Evolutionary conservation across 1,140 invertebrate genomes (phyloP).

Genomic region (Campoletis sonorensis): DNA sequence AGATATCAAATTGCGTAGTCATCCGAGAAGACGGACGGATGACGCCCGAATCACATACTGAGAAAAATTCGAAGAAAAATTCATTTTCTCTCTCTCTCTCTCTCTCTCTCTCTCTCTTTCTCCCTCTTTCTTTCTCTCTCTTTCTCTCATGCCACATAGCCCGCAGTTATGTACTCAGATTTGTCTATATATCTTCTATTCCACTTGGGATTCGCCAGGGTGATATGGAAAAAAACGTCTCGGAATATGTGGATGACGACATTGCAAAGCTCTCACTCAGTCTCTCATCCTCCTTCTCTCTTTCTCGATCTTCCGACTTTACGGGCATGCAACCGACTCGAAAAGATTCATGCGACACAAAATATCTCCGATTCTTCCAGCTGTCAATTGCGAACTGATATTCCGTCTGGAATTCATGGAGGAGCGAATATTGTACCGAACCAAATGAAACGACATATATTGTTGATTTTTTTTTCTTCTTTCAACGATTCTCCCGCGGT

Average conservation of each 20-base stretch:
- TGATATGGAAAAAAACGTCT: slow-evolving; percentile 36
- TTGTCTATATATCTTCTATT: slow-evolving; percentile 30
- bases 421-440: neutral
- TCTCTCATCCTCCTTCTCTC: slow-evolving; percentile 20
- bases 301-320: slow-evolving; percentile 17
- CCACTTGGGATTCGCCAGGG: slow-evolving; percentile 6
- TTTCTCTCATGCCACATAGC: neutral
- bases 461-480: slow-evolving; percentile 28
- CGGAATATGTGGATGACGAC: slow-evolving; percentile 30
- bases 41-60: slow-evolving; percentile 32
- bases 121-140: neutral
- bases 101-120: slow-evolving; percentile 17
- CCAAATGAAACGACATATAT: neutral
- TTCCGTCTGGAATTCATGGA: slow-evolving; percentile 18
- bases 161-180: neutral
- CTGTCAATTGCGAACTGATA: slow-evolving; percentile 42
- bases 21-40: slow-evolving; percentile 65
- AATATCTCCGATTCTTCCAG: neutral
- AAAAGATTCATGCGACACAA: neutral
- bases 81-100: neutral
- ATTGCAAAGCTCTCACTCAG: slow-evolving; percentile 20
- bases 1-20: slow-evolving; percentile 73
- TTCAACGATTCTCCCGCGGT: neutral
- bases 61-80: slow-evolving; percentile 36
- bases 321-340: neutral